A percentile compares a stretch with the other conserved stretches of the same genome.
Conservation (phyloP, 2,797 vertebrate species). For the Aplochiton taeniatus region DNA sequence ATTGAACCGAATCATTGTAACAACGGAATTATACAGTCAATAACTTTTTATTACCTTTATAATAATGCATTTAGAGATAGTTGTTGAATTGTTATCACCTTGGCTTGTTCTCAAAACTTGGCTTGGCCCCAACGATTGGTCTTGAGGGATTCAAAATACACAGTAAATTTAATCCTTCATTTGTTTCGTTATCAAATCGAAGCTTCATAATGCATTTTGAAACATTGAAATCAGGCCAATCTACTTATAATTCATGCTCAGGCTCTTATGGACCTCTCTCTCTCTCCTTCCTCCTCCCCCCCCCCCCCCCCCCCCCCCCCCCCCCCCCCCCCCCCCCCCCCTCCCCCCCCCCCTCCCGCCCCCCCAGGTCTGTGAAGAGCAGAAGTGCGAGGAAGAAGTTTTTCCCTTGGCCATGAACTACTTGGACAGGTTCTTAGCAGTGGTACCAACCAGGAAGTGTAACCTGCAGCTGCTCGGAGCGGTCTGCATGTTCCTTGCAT, state of each 20-base stretch:
- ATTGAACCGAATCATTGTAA: slow-evolving; percentile 81
- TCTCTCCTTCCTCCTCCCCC: slow-evolving; percentile 19
- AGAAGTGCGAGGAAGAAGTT: slow-evolving; percentile 98
- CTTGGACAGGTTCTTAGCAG: slow-evolving; percentile 96
- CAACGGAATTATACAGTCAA: slow-evolving; percentile 65
- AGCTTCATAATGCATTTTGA: slow-evolving; percentile 33
- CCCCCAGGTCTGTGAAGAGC: slow-evolving; percentile 80
- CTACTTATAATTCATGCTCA: not conserved
- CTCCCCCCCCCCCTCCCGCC: not conserved
- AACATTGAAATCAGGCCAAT: not conserved
- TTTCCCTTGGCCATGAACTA: slow-evolving; percentile 99
- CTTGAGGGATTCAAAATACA: slow-evolving; percentile 67
- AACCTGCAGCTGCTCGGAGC: slow-evolving; percentile 94
- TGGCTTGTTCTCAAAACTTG: slow-evolving; percentile 67
- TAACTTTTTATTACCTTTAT: slow-evolving; percentile 47
- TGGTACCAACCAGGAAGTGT: slow-evolving; percentile 90
- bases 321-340: not conserved
- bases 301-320: not conserved
- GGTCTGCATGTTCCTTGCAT: slow-evolving; percentile 97
- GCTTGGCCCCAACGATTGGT: slow-evolving; percentile 66
- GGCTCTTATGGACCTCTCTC: slow-evolving; percentile 21
- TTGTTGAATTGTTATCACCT: slow-evolving; percentile 65
- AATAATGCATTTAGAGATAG: slow-evolving; percentile 59
- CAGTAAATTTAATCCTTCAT: slow-evolving; percentile 47
- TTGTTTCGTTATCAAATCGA: slow-evolving; percentile 44